These are phyloP conservation scores for Anser cygnoides DNA, from an alignment of 2,113 vertebrate species.

Conservation along the genomic window DNA sequence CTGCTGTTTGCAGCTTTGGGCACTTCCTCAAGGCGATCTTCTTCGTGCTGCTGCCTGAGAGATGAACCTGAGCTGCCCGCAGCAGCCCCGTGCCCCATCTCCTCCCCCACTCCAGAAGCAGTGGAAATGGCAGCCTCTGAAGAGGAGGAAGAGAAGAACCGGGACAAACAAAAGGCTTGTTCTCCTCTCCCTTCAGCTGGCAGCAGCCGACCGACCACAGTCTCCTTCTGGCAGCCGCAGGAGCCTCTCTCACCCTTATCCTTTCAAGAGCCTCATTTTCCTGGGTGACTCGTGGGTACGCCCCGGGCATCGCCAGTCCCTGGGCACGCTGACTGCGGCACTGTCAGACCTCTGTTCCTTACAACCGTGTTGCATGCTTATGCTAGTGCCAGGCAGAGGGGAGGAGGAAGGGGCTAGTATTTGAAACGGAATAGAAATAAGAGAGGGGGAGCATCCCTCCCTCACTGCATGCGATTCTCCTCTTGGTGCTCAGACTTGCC, in stretches of 20 bases:
- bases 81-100: neutral
- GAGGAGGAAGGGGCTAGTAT: neutral
- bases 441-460: neutral
- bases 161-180: neutral
- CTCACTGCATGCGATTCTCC: neutral
- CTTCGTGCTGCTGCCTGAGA: constrained; percentile 90
- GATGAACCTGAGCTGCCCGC: constrained; percentile 70
- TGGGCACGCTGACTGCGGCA: neutral
- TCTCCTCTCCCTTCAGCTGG: neutral
- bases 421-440: neutral
- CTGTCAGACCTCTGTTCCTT: neutral
- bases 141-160: constrained; percentile 43
- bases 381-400: neutral
- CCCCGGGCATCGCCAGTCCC: neutral
- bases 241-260: neutral
- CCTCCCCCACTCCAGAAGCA: constrained; percentile 31
- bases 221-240: neutral
- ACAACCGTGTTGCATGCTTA: neutral
- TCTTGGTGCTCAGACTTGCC: neutral
- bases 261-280: neutral
- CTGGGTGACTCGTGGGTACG: neutral
- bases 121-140: neutral
- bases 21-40: constrained; percentile 90
- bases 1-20: constrained; percentile 82
- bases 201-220: neutral